Base-by-base conservation (phyloP, 2,888 invertebrate genomes). In the Sphecodes monilicornis region DNA sequence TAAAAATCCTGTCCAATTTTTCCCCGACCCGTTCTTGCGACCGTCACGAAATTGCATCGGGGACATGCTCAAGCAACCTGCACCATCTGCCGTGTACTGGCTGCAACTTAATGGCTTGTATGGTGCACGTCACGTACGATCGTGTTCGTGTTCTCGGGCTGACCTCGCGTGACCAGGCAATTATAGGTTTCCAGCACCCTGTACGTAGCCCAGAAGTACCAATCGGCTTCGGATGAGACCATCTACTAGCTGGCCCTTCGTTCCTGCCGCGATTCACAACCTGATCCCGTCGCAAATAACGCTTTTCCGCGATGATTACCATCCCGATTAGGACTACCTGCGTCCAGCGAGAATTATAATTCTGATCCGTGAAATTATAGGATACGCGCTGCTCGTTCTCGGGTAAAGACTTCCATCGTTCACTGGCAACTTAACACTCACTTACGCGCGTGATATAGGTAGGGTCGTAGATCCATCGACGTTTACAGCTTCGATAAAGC, bases 81-180 rank as follows among this genome's bases (percentile, higher is more conserved):
- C 81, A 88, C 83, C 90, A 90, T 90, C 88, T 89, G 89, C 87
- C 89, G 88, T 88, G 87, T 68, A 26, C 85, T 80, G 76, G 80
- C 73, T 81, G 74, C 74, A 90, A 85, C 83, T 80, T 90, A 90
- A 90, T 90, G 82, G 87, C 78, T 76, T 86, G 82, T 90, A 82
- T 86, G 81, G 84, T 50, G 85, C 87, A 87, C 89, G 86, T 89
- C 90, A 89, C 88, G 88, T 90, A 82, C 86, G 86, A 89, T 86
- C 85, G 86, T 82, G 87, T 89, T 91, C 89, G 84, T 90, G 90
- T 85, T 89, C 91, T 74, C 89, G 73, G 80, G 81, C 76, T 89
- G 88, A 89, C 88, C 91, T 91, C 86, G 90, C 91, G 91, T 90
- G 91, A 90, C 86, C 86, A 80, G 79, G 78, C 90, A 91, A 90